Evolutionary conservation across 2,797 vertebrate species (phyloP).

Genomic region (Streptopelia turtur): DNA sequence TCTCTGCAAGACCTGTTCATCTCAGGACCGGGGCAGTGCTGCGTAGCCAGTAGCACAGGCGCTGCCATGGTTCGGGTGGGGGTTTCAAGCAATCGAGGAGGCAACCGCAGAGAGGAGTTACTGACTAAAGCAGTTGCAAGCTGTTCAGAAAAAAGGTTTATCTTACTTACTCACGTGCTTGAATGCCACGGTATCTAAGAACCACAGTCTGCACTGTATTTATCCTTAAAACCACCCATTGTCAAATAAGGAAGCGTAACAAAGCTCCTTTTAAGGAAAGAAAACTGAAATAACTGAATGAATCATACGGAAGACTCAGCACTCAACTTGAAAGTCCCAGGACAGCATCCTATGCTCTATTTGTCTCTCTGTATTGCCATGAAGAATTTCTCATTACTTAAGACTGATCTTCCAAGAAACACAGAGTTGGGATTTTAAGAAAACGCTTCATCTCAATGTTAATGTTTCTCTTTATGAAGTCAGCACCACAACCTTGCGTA

Average conservation of each 20-base stretch:
- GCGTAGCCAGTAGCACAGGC: background rate
- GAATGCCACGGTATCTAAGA: constrained; percentile 25
- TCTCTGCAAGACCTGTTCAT: background rate
- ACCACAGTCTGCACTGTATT: constrained; percentile 2
- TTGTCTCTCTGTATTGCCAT: background rate
- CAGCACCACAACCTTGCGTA: background rate
- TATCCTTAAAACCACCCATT: constrained; percentile 35
- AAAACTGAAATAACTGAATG: constrained; percentile 60
- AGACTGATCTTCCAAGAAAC: background rate
- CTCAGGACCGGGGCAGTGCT: accelerated
- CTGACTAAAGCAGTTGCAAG: constrained; percentile 26
- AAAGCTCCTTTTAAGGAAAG: constrained; percentile 53
- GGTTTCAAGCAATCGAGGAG: background rate
- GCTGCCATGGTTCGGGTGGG: background rate
- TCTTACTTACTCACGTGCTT: constrained; percentile 34
- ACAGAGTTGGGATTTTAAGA: background rate
- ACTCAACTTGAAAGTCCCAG: background rate
- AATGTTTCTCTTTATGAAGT: background rate
- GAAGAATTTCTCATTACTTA: background rate
- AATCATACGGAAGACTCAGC: constrained; percentile 49
- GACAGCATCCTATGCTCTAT: background rate
- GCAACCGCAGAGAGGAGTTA: background rate
- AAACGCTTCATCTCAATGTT: background rate
- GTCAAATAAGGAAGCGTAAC: constrained; percentile 47
- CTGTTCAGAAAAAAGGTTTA: constrained; percentile 42